Evolutionary conservation across 2,113 vertebrate genomes (phyloP).

Genomic region (Pomatostomus ruficeps): DNA sequence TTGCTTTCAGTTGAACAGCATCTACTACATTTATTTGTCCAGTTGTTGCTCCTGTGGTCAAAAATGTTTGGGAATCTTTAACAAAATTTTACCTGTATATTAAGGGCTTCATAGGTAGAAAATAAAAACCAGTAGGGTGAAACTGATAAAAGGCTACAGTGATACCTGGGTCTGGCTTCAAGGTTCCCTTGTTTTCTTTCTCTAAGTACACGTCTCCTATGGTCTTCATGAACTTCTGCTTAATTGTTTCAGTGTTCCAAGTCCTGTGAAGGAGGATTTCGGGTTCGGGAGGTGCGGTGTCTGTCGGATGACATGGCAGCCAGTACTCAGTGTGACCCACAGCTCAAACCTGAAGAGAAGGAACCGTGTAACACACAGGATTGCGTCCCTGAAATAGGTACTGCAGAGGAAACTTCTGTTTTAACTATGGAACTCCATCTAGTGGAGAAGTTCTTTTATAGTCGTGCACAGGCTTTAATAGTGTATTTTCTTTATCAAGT

Average conservation of each 20-base stretch:
- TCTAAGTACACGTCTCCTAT: neutral
- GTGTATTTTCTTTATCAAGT: neutral
- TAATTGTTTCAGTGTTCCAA: conserved; percentile 85
- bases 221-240: neutral
- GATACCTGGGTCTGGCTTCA: neutral
- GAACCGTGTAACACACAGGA: conserved; percentile 86
- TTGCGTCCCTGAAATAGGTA: conserved; percentile 87
- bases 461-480: neutral
- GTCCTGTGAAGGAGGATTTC: conserved; percentile 89
- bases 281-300: conserved; percentile 90
- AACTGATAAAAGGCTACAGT: neutral
- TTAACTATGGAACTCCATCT: conserved; percentile 37
- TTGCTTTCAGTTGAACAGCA: neutral
- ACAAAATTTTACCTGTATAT: neutral
- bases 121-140: neutral
- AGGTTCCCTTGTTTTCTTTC: neutral
- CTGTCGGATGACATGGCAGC: conserved; percentile 83
- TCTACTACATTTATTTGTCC: neutral
- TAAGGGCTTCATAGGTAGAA: neutral
- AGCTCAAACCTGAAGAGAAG: conserved; percentile 77
- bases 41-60: neutral
- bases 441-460: neutral
- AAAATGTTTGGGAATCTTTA: neutral
- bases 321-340: conserved; percentile 78
- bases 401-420: neutral